Percentiles rank a stretch among this genome's conserved stretches.
Conservation (phyloP, 2,888 invertebrate genomes). For the Amphipyra berbera region DNA sequence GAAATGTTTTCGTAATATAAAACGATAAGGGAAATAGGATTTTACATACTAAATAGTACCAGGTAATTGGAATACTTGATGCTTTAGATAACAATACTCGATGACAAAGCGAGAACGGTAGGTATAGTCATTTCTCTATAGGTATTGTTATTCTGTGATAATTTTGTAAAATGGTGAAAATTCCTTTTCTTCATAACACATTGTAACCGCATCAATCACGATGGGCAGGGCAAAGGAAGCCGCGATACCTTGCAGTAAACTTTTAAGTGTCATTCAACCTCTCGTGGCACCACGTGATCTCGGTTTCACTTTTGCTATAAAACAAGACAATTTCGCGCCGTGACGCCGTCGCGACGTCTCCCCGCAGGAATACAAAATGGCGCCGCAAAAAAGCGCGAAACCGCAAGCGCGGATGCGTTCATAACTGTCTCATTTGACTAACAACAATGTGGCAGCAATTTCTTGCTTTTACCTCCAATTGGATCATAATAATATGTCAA, state of each 20-base stretch:
- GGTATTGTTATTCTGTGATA: conserved; percentile 37
- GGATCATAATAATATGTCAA: conserved; percentile 42
- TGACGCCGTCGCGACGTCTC: conserved; percentile 56
- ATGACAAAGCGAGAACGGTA: conserved; percentile 28
- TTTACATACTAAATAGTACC: conserved; percentile 4
- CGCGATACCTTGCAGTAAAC: conserved; percentile 60
- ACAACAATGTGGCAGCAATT: conserved; percentile 77
- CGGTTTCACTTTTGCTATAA: conserved; percentile 85
- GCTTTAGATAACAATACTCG: conserved; percentile 9
- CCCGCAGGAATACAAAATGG: conserved; percentile 77
- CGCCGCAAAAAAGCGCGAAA: conserved; percentile 77
- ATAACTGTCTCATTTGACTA: conserved; percentile 75
- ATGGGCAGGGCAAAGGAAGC: conserved; percentile 60
- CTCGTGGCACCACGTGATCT: conserved; percentile 61
- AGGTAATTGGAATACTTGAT: conserved; percentile 15
- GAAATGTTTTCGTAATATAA: conserved; percentile 51
- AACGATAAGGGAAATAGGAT: conserved; percentile 26
- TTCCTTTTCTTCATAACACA: conserved; percentile 46
- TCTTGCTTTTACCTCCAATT: conserved; percentile 64
- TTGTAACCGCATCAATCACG: conserved; percentile 63
- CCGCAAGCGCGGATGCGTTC: conserved; percentile 69
- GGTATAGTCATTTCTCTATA: conserved; percentile 32
- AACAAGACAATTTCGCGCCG: conserved; percentile 73
- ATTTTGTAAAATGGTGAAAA: conserved; percentile 59
- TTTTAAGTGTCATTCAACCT: conserved; percentile 70